Percentiles rank a stretch among this genome's conserved stretches.
Evolutionary conservation across 2,888 invertebrate species (phyloP).

Genomic region (Drosophila mimica): DNA sequence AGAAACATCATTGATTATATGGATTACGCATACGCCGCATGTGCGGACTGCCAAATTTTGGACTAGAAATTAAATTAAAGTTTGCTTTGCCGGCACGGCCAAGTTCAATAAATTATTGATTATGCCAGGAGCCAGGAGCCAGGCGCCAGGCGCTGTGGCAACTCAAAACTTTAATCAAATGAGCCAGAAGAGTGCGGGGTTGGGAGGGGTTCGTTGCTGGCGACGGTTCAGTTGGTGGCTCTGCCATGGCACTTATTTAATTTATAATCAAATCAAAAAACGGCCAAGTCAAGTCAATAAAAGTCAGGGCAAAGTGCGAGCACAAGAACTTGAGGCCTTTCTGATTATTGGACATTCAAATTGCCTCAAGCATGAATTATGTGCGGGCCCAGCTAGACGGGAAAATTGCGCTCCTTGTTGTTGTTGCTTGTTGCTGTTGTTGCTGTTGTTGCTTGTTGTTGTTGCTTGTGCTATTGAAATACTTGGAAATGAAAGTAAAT

Average conservation of each 20-base stretch:
- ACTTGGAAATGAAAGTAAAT: slow-evolving; percentile 71
- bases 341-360: slow-evolving; percentile 79
- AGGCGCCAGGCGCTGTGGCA: slow-evolving; percentile 1
- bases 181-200: slow-evolving; percentile 5
- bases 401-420: slow-evolving; percentile 30
- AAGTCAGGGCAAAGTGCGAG: slow-evolving; percentile 62
- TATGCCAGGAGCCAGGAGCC: neutral
- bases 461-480: slow-evolving; percentile 59
- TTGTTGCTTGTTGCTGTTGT: slow-evolving; percentile 43
- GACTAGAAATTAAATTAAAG: slow-evolving; percentile 53
- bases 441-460: slow-evolving; percentile 42
- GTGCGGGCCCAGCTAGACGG: slow-evolving; percentile 54
- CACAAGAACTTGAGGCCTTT: slow-evolving; percentile 73
- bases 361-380: slow-evolving; percentile 79
- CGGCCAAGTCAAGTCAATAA: slow-evolving; percentile 70
- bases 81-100: slow-evolving; percentile 16
- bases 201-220: slow-evolving; percentile 10
- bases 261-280: slow-evolving; percentile 77
- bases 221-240: slow-evolving; percentile 36
- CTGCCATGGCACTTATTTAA: slow-evolving; percentile 69
- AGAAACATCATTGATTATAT: slow-evolving; percentile 51
- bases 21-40: slow-evolving; percentile 54
- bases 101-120: slow-evolving; percentile 72
- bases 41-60: slow-evolving; percentile 8
- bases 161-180: slow-evolving; percentile 58